Base-by-base conservation (phyloP, 2,113 vertebrate genomes). In the Lophochroa leadbeateri region DNA sequence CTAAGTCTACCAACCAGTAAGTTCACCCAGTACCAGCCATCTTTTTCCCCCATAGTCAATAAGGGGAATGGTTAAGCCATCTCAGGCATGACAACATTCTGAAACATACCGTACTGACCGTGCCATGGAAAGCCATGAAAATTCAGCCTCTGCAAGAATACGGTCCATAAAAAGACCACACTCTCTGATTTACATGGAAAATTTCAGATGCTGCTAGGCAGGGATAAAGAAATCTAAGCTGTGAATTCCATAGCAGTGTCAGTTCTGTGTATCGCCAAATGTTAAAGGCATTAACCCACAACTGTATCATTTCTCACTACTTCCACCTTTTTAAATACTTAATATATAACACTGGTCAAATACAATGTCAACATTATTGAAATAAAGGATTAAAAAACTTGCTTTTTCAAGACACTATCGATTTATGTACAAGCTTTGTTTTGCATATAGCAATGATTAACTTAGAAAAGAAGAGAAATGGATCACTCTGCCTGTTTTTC, bases 221-320 rank as follows among this genome's bases (percentile, higher is more conserved):
- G 29, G 23, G 18, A 55, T 18, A 75, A 74, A 74, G 29, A 28
- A 84, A 82, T 7, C 61, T 21, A 78, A 63, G 25, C 7, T 35
- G 29, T 14, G 16, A 57, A 69, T 74, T 80, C 69, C 46, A 33
- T 4, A 33, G 10, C 6, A 3, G 15, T 7, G 25, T 29, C 69
- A 35, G 11, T 7, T 88, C 43, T 1, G 1, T 4, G 11, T 6
- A 68, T 7, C 13, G 58, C 17, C 39, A 90, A 33, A 64, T 0
- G 1, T 16, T n/a, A 43, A 57, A 67, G 37, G 46, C 49, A 61
- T 53, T n/a, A 72, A 76, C 13, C 6, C n/a, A 37, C 35, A 86
- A 37, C 13, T 23, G 11, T 6, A 53, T 2, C 0, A 0, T 9
- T 41, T 44, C 43, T 64, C 65, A 23, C n/a, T 72, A 50, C 6